Base-by-base conservation (phyloP, 2,888 invertebrate genomes). In the Eledona agricola region DNA sequence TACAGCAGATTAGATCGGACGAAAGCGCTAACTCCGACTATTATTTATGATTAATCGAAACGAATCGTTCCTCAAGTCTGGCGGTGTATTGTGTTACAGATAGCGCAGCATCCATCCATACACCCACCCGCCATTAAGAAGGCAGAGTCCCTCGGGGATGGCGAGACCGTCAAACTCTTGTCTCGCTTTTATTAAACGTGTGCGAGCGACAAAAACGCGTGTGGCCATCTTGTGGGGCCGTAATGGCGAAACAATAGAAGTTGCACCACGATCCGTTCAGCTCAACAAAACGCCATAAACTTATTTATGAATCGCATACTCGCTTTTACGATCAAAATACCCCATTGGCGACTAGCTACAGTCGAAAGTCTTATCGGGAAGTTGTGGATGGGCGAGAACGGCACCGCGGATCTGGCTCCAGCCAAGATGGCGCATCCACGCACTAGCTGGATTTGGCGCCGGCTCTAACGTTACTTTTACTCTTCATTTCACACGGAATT, bases 231-330 rank as follows among this genome's bases (percentile, higher is more conserved):
- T 47, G 49, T 50, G 49, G 31, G 49, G 49, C 47, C 47, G 17
- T 46, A 34, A 46, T 34, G 15, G 34, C 47, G 37, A 40, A 50
- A 50, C 49, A 50, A 38, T 50, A 37, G 23, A 40, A 38, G 20
- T 38, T 32, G 20, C 32, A 25, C 49, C 40, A 32, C 40, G 34
- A 50, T 40, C 28, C 32, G 32, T 40, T 38, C 29, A 26, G 40
- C 40, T 29, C 29, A 37, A 37, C 38, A 40, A 50, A 29, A 40
- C 49, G 37, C 12, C 38, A 50, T 49, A 50, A 50, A 50, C 40
- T 50, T 32, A 50, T 50, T 50, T 50, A 38, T 50, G 49, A 50
- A 50, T 50, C 32, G 49, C 38, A 50, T 38, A 40, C 32, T 50
- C 40, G 31, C 32, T 50, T 50, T 50, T 50, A 50, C 40, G 49